A percentile compares a stretch with the other conserved stretches of the same genome.
Conservation (phyloP, 2,888 invertebrate species). For the Metopia argyrocephala region DNA sequence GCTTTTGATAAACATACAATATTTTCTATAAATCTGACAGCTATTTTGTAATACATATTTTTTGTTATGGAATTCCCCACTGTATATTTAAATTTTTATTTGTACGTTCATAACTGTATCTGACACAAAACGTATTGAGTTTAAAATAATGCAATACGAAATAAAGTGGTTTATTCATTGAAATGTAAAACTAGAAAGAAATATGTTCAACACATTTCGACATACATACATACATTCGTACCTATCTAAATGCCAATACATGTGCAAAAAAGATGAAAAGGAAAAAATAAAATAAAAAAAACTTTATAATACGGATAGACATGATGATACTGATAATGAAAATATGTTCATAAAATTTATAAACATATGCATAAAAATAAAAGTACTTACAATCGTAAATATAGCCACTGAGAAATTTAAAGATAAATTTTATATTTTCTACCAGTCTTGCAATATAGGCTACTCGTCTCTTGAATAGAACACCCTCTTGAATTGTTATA, state of each 20-base stretch:
- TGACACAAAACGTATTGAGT: slow-evolving; percentile 54
- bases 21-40: not conserved
- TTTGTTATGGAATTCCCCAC: not conserved
- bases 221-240: not conserved
- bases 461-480: no score
- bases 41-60: no score
- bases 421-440: slow-evolving; percentile 11
- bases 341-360: slow-evolving; percentile 32
- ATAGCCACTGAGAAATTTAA: slow-evolving; percentile 4
- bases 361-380: slow-evolving; percentile 5
- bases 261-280: not conserved
- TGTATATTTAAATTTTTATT: not conserved
- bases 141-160: slow-evolving; percentile 53
- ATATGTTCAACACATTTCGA: not conserved
- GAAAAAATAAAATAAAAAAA: not conserved
- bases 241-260: not conserved
- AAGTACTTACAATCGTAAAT: not conserved
- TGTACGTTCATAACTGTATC: slow-evolving; percentile 4
- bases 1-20: no score
- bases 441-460: not conserved
- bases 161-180: slow-evolving; percentile 62
- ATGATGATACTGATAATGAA: slow-evolving; percentile 19
- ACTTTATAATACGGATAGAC: slow-evolving; percentile 8
- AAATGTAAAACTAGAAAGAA: slow-evolving; percentile 52
- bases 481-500: no score